Base-by-base conservation (phyloP, 2,797 vertebrate genomes). In the Rhinichthys osculus region DNA sequence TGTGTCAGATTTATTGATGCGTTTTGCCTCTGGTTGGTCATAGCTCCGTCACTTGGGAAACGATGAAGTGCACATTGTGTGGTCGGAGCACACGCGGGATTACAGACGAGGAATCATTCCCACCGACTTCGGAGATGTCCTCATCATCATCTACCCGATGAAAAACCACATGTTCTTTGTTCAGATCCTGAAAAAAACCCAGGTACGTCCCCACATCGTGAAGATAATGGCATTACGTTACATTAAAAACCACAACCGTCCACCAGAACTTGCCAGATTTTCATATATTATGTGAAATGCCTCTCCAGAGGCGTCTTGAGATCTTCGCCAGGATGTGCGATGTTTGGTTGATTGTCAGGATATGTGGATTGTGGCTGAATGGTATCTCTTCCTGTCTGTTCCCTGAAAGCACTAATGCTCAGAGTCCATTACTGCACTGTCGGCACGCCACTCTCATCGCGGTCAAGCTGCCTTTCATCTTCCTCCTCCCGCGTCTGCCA, bases 31-130 rank as follows among this genome's bases (percentile, higher is more conserved):
- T 66, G 13, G 23, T 50, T 85, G 17, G 87, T 88, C 86, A 76
- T 96, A 99, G 98, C 97, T 99, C 90, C 98, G 98, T 93, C 98
- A 99, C 96, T 96, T 99, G 95, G 98, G 98, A 93, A 99, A 99
- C 90, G 98, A 99, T 1, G 98, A 99, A 94, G 97, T 99, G 90
- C 98, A 99, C 93, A 97, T 99, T 19, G 97, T 99, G 93, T 99
- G 98, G 98, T 99, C 98, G 27, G 98, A 99, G 90, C 98, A 99
- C 95, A 97, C 95, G 81, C 96, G 98, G 90, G 98, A 99, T 94
- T 99, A 99, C 93, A 94, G 97, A 85, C 95, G 97, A 81, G 98
- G 97, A 89, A 99, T 99, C 94, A 98, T 99, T 91, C 98, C 97
- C 82, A 99, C 98, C 0, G 98, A 99, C 92, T 99, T 99, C 52